Percentiles rank a stretch among this genome's conserved stretches.
Evolutionary conservation across 2,797 vertebrate species (phyloP).

Genomic region (Hemitrygon akajei): DNA sequence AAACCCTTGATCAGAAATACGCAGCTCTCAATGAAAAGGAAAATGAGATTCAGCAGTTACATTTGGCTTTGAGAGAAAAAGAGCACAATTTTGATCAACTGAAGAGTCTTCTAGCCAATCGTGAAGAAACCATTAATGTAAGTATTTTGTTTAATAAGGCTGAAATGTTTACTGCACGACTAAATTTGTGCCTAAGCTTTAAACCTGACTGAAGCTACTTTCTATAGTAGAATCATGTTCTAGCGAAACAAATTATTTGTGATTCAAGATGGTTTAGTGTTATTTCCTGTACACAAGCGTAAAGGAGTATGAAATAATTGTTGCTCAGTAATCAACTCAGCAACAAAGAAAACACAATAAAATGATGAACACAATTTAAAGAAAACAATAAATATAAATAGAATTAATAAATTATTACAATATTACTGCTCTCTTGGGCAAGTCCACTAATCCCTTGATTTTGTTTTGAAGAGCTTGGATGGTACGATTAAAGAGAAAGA

Average conservation of each 20-base stretch:
- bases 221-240: not conserved
- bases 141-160: constrained; percentile 38
- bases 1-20: constrained; percentile 64
- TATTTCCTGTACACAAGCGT: too few relatives aligned
- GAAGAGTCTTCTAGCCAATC: constrained; percentile 60
- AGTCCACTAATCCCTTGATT: not conserved
- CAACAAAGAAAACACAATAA: too few relatives aligned
- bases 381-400: too few relatives aligned
- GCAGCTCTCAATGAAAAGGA: constrained; percentile 69
- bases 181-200: not conserved
- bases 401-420: too few relatives aligned
- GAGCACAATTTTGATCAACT: constrained; percentile 66
- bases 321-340: too few relatives aligned
- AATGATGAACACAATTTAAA: too few relatives aligned
- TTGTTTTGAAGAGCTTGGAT: constrained; percentile 64
- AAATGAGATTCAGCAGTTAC: constrained; percentile 66
- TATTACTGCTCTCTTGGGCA: not conserved
- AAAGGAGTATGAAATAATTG: not conserved
- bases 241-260: constrained; percentile 42
- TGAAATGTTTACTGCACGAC: not conserved
- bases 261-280: not conserved
- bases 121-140: constrained; percentile 61
- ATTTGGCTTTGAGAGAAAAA: constrained; percentile 64
- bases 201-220: not conserved
- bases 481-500: constrained; percentile 72